phyloP scores from a whole-genome alignment of 2,797 vertebrate species.

The Stomatorhinus walkeri region DNA sequence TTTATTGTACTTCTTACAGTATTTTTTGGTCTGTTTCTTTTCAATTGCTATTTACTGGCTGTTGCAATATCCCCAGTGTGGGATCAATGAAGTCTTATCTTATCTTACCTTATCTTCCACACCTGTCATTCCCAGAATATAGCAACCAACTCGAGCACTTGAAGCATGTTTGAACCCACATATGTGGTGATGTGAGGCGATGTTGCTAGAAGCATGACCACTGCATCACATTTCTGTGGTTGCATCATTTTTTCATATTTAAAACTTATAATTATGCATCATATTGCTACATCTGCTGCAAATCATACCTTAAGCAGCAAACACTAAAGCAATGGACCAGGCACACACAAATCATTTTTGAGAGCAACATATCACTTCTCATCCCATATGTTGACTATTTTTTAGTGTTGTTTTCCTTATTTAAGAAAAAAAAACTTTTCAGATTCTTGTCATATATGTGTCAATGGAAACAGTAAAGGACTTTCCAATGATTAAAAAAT shows the following conservation, averaged over 20 bases:
- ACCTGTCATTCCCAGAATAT: background rate
- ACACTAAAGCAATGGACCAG: background rate
- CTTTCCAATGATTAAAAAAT: background rate
- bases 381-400: background rate
- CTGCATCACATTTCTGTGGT: background rate
- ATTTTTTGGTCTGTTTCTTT: too few relatives aligned
- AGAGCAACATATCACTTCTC: background rate
- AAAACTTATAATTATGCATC: background rate
- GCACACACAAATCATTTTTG: background rate
- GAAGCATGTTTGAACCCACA: background rate
- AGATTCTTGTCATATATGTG: background rate
- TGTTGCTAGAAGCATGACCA: background rate
- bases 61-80: too few relatives aligned
- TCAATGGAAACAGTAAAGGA: background rate
- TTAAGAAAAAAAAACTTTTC: background rate
- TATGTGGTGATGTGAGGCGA: background rate
- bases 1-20: too few relatives aligned
- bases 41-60: too few relatives aligned
- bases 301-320: background rate
- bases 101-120: too few relatives aligned
- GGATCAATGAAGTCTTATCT: too few relatives aligned
- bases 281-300: background rate
- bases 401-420: background rate
- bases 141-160: background rate
- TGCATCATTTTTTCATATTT: background rate